Percentiles rank a stretch among this genome's conserved stretches.
These are phyloP conservation scores for Ceriagrion tenellum DNA, from an alignment of 2,888 invertebrate genomes.

Conservation along the genomic window DNA sequence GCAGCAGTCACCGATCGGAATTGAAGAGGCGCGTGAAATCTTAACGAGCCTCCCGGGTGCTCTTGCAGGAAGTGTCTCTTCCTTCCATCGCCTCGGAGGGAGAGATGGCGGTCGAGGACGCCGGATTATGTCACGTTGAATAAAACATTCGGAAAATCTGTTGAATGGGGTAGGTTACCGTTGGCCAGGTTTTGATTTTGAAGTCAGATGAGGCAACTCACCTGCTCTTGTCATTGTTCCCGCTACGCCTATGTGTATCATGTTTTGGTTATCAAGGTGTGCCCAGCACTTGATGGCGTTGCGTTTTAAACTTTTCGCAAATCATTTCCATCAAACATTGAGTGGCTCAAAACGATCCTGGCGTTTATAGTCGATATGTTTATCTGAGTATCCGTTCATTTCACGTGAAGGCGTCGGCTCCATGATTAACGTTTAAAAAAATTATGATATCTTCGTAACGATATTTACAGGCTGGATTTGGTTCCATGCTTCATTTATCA, in stretches of 20 bases:
- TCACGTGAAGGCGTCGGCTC: too few relatives aligned
- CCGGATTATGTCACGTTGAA: not conserved
- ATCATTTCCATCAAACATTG: too few relatives aligned
- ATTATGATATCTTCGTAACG: too few relatives aligned
- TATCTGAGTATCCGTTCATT: too few relatives aligned
- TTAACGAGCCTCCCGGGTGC: not conserved
- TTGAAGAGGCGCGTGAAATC: not conserved
- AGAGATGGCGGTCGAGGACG: not conserved
- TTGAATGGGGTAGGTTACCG: conserved; percentile 2
- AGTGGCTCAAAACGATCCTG: too few relatives aligned
- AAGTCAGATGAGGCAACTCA: not conserved
- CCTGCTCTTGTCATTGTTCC: not conserved
- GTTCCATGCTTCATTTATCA: too few relatives aligned
- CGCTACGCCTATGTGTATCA: not conserved
- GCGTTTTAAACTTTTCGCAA: too few relatives aligned
- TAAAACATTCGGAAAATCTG: not conserved
- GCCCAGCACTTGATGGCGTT: not conserved
- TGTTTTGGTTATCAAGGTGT: not conserved
- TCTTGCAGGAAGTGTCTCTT: not conserved
- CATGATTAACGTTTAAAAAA: too few relatives aligned
- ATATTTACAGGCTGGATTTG: too few relatives aligned
- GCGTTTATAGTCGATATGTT: too few relatives aligned
- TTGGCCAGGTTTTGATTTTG: not conserved
- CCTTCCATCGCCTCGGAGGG: not conserved
- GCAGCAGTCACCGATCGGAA: not conserved